These are phyloP conservation scores for Venustoraphidia nigricollis DNA, from an alignment of 2,888 invertebrate genomes.

Conservation along the genomic window DNA sequence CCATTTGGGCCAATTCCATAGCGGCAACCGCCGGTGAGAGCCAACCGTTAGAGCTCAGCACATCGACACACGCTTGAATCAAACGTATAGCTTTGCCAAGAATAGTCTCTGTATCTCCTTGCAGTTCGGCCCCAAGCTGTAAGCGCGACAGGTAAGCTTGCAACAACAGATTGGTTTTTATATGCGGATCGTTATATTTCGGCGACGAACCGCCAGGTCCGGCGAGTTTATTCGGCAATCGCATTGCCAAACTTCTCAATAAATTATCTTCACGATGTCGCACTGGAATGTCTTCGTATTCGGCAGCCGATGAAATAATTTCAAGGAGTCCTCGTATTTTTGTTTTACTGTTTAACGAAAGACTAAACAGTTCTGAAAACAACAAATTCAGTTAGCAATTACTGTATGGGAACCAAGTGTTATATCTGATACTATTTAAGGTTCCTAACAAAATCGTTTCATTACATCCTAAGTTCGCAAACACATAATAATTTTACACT, in stretches of 20 bases:
- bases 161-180: constrained; percentile 87
- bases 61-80: constrained; percentile 92
- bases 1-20: constrained; percentile 99
- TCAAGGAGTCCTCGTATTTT: constrained; percentile 94
- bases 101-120: constrained; percentile 87
- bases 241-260: constrained; percentile 39
- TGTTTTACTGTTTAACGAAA: constrained; percentile 92
- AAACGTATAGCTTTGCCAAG: constrained; percentile 72
- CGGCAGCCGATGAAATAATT: constrained; percentile 94
- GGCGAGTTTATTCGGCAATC: constrained; percentile 43
- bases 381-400: constrained; percentile 1
- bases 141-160: constrained; percentile 92
- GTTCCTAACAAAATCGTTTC: too few species aligned
- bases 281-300: constrained; percentile 88
- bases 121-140: constrained; percentile 89
- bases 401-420: too few species aligned
- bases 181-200: constrained; percentile 91
- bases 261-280: constrained; percentile 90
- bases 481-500: too few species aligned
- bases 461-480: too few species aligned
- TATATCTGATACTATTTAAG: too few species aligned
- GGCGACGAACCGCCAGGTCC: constrained; percentile 42
- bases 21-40: constrained; percentile 94
- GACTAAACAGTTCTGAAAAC: constrained; percentile 83
- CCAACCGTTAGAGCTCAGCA: constrained; percentile 93